Evolutionary conservation across 2,113 vertebrate genomes (phyloP), one percentile per base, ranked within the genome.

Genomic region (Seriola dumerili): DNA sequence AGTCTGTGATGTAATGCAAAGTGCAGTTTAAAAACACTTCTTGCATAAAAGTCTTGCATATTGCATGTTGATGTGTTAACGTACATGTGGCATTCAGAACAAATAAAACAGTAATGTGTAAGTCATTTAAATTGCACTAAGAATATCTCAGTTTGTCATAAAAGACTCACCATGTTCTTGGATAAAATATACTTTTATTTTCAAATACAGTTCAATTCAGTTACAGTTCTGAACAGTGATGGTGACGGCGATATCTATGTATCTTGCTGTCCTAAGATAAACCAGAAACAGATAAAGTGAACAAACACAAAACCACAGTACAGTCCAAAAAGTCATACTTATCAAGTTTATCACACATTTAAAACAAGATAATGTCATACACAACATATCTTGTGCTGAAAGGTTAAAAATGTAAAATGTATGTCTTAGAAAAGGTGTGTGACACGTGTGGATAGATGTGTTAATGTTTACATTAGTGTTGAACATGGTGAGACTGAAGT

Each of bases 141-240:
- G 21, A 59, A 46, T 25, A 46, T 46, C 10, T 34, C 19, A 38
- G 3, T 23, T 58, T 13, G 17, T 13, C 29, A 34, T 55, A 48
- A 34, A 42, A 38, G 16, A 73, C 19, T 48, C 11, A 62, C 12
- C 16, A 59, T 13, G 21, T 11, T 36, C 34, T 29, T 48, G 57
- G 40, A 59, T 59, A 44, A 75, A 63, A 69, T 48, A 57, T 42
- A 52, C 19, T 9, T 70, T 71, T 62, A 54, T 74, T 74, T 55
- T n/a, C 8, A 68, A 29, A 48, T 36, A 70, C 46, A 57, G 50
- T 7, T 76, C 19, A 21, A 16, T 11, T 52, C 19, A 54, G n/a
- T 72, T 46, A 46, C 40, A 21, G 4, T 50, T 62, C 42, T 14
- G 17, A 13, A 44, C 70, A 61, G 70, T 46, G 40, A 36, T 36